Percentiles rank a stretch among this genome's conserved stretches.
Evolutionary conservation across 2,113 vertebrate genomes (phyloP).

Genomic region (Dasyurus viverrinus): DNA sequence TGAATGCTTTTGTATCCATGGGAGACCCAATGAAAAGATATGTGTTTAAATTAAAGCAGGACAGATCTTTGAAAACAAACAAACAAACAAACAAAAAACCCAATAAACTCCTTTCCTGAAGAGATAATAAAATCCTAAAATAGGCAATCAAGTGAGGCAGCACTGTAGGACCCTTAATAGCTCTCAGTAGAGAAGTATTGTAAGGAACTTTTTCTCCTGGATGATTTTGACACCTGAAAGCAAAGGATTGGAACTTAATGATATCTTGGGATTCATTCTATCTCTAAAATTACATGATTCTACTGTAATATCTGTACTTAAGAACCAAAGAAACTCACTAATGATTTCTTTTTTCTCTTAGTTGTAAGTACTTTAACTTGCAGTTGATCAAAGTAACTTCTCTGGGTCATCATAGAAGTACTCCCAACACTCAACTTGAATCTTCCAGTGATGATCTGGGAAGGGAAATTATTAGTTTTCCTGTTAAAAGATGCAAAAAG

Average conservation of each 20-base stretch:
- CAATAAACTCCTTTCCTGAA: background rate
- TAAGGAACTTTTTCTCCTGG: background rate
- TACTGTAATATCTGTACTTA: background rate
- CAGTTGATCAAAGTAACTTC: constrained; percentile 16
- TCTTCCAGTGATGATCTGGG: constrained; percentile 30
- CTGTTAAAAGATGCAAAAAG: constrained; percentile 16
- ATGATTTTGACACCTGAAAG: background rate
- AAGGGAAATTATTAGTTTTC: constrained; percentile 19
- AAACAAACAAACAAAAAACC: too few species aligned
- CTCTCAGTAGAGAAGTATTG: background rate
- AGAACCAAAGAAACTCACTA: constrained; percentile 14
- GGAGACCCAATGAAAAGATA: background rate
- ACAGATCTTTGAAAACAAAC: background rate
- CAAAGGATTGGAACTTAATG: background rate
- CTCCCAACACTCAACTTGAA: background rate
- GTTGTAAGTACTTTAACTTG: constrained; percentile 32
- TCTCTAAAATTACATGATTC: background rate
- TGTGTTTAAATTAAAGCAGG: background rate
- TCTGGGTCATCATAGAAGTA: background rate
- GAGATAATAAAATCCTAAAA: background rate
- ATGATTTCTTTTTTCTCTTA: background rate
- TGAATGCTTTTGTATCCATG: background rate
- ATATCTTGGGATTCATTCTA: background rate
- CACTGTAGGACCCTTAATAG: background rate
- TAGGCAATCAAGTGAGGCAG: background rate